These are phyloP conservation scores for Xylota sylvarum DNA, from an alignment of 2,888 invertebrate species.

Conservation along the genomic window DNA sequence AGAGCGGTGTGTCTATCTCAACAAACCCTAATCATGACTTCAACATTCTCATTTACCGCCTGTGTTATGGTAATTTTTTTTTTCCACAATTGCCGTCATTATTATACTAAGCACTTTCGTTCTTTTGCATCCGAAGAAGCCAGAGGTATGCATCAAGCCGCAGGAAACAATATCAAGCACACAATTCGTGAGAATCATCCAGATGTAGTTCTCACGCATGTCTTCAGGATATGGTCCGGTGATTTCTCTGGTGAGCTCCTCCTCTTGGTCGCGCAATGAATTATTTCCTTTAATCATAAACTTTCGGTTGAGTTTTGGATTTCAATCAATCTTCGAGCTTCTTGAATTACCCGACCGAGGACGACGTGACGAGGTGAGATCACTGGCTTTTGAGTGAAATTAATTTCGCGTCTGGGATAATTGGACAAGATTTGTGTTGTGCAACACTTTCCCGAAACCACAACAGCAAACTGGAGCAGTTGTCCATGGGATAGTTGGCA, in stretches of 20 bases:
- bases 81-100: conserved; percentile 51
- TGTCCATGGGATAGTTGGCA: conserved; percentile 63
- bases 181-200: conserved; percentile 50
- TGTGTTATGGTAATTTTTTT: conserved; percentile 59
- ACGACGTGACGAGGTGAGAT: conserved; percentile 29
- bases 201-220: conserved; percentile 82
- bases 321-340: conserved; percentile 51
- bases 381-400: conserved; percentile 22
- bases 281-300: conserved; percentile 64
- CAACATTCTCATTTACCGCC: conserved; percentile 60
- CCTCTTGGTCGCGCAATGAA: conserved; percentile 33
- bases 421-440: conserved; percentile 29
- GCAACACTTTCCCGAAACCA: conserved; percentile 59
- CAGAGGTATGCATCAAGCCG: conserved; percentile 11
- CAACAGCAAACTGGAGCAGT: conserved; percentile 56
- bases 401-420: conserved; percentile 1
- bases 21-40: conserved; percentile 59
- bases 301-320: conserved; percentile 41
- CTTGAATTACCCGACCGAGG: conserved; percentile 35
- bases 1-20: background rate
- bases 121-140: conserved; percentile 52
- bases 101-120: conserved; percentile 58
- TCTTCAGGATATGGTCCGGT: conserved; percentile 82
- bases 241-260: conserved; percentile 26
- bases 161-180: background rate